A percentile compares a stretch with the other conserved stretches of the same genome.
These are phyloP conservation scores for Mesocentrotus franciscanus DNA, from an alignment of 53 echinoderm and acorn worm genomes.

Conservation along the genomic window DNA sequence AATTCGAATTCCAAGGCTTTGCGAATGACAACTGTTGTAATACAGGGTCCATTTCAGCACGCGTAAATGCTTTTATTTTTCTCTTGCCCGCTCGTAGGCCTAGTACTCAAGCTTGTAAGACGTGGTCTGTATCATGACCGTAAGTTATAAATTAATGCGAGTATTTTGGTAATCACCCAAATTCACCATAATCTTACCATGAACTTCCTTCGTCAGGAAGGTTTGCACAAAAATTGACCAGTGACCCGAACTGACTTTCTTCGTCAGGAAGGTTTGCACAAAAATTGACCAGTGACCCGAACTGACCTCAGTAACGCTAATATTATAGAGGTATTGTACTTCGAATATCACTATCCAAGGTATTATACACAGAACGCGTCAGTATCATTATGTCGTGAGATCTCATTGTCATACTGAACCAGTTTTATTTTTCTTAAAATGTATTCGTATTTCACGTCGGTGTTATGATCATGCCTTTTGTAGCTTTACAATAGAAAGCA, in stretches of 20 bases:
- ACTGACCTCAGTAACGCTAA: neutral
- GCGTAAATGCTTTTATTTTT: no score
- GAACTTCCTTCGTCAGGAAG: neutral
- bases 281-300: neutral
- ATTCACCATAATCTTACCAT: no score
- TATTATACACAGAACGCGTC: neutral
- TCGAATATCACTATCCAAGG: neutral
- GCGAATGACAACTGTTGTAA: no score
- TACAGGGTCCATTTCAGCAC: no score
- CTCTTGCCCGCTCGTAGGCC: no score
- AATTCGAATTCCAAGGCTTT: no score
- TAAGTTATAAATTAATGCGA: no score
- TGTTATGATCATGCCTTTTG: neutral
- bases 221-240: neutral
- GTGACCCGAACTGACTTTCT: neutral
- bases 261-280: neutral
- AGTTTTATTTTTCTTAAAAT: neutral
- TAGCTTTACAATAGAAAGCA: neutral
- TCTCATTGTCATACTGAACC: neutral
- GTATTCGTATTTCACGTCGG: neutral
- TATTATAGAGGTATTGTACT: neutral
- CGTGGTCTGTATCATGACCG: no score
- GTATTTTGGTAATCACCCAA: no score
- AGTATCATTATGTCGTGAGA: neutral
- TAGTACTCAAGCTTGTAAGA: no score